Evolutionary conservation across 2,797 vertebrate species (phyloP).

Genomic region (Lerista edwardsae): DNA sequence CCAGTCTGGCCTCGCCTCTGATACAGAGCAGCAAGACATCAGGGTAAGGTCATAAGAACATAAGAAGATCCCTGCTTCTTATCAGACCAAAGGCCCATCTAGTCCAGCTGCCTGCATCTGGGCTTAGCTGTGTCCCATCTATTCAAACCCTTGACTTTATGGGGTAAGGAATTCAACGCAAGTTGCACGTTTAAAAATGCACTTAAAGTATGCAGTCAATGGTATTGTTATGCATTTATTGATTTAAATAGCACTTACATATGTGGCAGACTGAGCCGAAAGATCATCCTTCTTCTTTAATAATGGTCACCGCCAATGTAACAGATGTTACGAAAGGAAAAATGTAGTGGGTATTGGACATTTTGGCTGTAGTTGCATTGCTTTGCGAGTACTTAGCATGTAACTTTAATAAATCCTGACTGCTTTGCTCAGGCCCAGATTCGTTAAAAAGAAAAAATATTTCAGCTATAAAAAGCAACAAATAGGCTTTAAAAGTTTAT

Average conservation of each 20-base stretch:
- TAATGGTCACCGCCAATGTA: constrained; percentile 7
- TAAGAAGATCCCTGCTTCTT: too few species aligned
- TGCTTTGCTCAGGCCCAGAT: constrained; percentile 2
- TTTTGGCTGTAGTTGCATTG: background rate
- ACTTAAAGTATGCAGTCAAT: constrained; percentile 1
- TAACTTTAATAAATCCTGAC: constrained; percentile 24
- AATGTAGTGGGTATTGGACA: constrained; percentile 1
- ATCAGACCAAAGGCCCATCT: too few species aligned
- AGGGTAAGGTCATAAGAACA: too few species aligned
- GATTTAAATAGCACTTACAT: constrained; percentile 3
- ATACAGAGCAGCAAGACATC: too few species aligned
- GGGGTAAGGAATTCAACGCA: background rate
- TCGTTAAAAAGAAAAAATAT: constrained; percentile 11
- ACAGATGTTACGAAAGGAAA: constrained; percentile 1
- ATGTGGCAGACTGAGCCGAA: background rate
- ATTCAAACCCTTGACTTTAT: background rate
- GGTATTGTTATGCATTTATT: background rate
- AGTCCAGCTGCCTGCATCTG: too few species aligned
- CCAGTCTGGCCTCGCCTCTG: too few species aligned
- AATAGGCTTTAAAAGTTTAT: constrained; percentile 39
- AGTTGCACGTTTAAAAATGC: background rate
- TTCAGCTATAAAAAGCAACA: constrained; percentile 31
- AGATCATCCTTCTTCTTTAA: background rate
- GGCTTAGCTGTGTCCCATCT: background rate
- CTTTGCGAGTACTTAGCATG: background rate